Conservation (phyloP, 2,888 invertebrate species). For the Microctonus brassicae region DNA sequence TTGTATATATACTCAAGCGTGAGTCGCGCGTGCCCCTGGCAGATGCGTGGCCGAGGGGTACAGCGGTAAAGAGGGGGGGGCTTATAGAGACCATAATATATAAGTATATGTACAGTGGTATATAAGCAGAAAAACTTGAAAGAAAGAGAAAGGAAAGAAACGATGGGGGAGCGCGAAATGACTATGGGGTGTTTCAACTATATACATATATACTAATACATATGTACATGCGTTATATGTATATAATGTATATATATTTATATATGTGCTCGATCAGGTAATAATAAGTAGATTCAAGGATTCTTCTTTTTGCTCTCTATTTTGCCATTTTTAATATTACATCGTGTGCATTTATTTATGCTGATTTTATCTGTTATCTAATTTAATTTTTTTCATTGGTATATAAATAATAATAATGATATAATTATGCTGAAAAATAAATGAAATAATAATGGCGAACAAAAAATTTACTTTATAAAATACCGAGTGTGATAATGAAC, state of each 20-base stretch:
- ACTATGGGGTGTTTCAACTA: constrained; percentile 28
- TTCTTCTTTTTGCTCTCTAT: neutral
- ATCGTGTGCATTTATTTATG: too few species aligned
- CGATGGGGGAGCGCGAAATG: neutral
- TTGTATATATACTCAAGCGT: constrained; percentile 42
- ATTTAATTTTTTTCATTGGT: too few species aligned
- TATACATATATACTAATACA: constrained; percentile 24
- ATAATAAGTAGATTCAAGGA: constrained; percentile 51
- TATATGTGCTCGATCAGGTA: constrained; percentile 57
- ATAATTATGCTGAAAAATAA: too few species aligned
- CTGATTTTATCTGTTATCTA: too few species aligned
- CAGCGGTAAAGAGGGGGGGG: constrained; percentile 31
- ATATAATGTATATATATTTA: too few species aligned
- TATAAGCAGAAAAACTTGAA: constrained; percentile 15
- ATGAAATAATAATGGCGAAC: too few species aligned
- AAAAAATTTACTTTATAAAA: too few species aligned
- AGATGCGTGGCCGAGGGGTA: constrained; percentile 54
- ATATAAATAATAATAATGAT: too few species aligned
- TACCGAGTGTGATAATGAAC: too few species aligned
- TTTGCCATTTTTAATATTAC: too few species aligned
- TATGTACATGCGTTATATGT: too few species aligned
- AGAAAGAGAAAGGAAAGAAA: constrained; percentile 29
- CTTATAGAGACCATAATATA: neutral
- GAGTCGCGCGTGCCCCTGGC: constrained; percentile 56
- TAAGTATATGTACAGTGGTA: neutral